Percentiles rank a stretch among this genome's conserved stretches.
Conservation (phyloP, 2,888 invertebrate genomes). For the Lordiphosa andalusiaca region DNA sequence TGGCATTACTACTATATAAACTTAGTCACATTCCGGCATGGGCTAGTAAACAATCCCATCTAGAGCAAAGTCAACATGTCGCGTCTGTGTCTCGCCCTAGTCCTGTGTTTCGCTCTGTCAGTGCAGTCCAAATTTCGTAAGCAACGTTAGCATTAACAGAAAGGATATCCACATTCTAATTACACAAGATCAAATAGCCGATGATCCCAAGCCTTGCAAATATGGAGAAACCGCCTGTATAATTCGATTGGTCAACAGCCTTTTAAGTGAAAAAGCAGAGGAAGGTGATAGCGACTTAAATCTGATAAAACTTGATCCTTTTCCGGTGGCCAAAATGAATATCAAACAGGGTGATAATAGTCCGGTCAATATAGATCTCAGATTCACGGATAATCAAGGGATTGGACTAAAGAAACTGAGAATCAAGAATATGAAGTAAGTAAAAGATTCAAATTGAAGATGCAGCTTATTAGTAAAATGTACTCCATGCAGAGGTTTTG, state of each 20-base stretch:
- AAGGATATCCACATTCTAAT: not conserved
- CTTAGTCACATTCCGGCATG: too few relatives aligned
- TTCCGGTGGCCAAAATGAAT: slow-evolving; percentile 57
- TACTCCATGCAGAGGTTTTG: slow-evolving; percentile 56
- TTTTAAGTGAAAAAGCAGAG: slow-evolving; percentile 40
- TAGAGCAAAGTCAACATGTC: not conserved
- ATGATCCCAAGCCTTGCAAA: slow-evolving; percentile 70
- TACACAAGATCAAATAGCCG: slow-evolving; percentile 39
- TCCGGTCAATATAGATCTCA: slow-evolving; percentile 76
- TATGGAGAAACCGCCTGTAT: slow-evolving; percentile 65
- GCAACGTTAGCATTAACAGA: slow-evolving; percentile 6
- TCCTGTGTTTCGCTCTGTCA: not conserved
- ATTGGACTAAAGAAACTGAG: slow-evolving; percentile 51
- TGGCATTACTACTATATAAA: too few relatives aligned
- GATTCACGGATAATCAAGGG: slow-evolving; percentile 67
- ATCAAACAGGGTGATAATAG: slow-evolving; percentile 74
- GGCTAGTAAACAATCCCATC: too few relatives aligned
- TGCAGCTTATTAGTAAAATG: not conserved
- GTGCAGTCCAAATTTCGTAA: slow-evolving; percentile 45
- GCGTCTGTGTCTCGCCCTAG: slow-evolving; percentile 1
- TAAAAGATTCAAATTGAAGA: not conserved
- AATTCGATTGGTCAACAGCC: slow-evolving; percentile 39
- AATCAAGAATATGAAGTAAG: slow-evolving; percentile 62
- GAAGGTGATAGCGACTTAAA: slow-evolving; percentile 63
- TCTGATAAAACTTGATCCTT: slow-evolving; percentile 68